Conservation (phyloP, 64 coral and sea anemone genomes). For the Catalaphyllia jardinei region DNA sequence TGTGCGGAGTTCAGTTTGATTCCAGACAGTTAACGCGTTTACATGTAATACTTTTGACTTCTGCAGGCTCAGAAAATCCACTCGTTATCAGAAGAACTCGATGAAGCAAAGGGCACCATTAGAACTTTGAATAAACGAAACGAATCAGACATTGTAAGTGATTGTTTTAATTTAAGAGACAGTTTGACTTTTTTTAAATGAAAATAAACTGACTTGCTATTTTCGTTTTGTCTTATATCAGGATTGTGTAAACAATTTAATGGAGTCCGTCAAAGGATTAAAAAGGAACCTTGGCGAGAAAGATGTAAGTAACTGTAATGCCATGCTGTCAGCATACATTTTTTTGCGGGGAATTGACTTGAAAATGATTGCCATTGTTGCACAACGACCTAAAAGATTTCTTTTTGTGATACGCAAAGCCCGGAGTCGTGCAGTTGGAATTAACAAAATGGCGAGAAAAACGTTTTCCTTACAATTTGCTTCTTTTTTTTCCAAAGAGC, state of each 20-base stretch:
- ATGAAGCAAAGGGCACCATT: conserved; percentile 58
- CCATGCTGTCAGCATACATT: no score
- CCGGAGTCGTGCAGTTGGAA: no score
- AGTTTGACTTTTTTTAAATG: background rate
- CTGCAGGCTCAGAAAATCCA: conserved; percentile 51
- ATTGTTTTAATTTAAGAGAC: background rate
- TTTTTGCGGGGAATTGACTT: no score
- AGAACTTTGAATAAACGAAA: conserved; percentile 74
- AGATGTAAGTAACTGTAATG: conserved; percentile 59
- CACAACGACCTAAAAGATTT: no score
- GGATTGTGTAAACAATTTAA: conserved; percentile 90
- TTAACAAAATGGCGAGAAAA: background rate
- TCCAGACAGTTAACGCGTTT: background rate
- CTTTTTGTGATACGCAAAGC: no score
- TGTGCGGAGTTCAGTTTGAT: background rate
- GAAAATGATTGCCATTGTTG: no score
- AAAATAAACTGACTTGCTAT: background rate
- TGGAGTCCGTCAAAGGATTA: conserved; percentile 81
- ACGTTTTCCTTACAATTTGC: no score
- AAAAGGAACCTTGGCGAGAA: conserved; percentile 83
- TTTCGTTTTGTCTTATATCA: conserved; percentile 9
- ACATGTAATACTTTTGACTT: background rate
- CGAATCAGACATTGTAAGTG: conserved; percentile 83
- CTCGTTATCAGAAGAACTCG: conserved; percentile 55
- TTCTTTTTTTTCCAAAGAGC: conserved; percentile 29